Conservation (phyloP, 2,888 invertebrate species). For the Thysanoteuthis rhombus region DNA sequence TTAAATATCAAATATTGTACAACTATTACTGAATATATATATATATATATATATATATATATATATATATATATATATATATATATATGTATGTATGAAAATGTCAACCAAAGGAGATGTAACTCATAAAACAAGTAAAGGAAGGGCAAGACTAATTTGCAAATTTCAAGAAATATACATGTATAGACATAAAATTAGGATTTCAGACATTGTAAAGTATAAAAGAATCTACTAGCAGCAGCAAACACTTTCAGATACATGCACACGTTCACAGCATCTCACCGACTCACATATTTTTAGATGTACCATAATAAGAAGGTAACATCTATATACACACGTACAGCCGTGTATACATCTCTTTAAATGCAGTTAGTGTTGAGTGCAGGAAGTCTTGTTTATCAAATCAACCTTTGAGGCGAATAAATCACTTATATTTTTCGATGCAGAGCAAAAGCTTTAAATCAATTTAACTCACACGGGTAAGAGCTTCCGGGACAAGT, state of each 20-base stretch:
- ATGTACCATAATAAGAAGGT: neutral
- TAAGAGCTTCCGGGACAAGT: neutral
- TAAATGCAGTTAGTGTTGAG: neutral
- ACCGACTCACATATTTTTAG: neutral
- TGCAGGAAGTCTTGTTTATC: neutral
- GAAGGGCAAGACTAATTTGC: too few species aligned
- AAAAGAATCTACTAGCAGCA: too few species aligned
- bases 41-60: too few species aligned
- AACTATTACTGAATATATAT: too few species aligned
- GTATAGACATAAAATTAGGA: neutral
- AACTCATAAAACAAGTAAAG: too few species aligned
- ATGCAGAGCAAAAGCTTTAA: neutral
- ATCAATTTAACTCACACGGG: neutral
- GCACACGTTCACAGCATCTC: neutral
- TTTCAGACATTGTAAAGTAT: neutral
- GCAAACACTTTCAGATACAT: too few species aligned
- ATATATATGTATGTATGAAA: too few species aligned
- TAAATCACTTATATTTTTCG: neutral
- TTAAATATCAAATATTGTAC: too few species aligned
- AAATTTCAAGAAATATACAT: neutral
- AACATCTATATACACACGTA: neutral
- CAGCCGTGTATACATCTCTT: neutral
- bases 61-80: too few species aligned
- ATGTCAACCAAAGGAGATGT: too few species aligned
- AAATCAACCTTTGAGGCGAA: neutral